phyloP scores from a whole-genome alignment of 2,797 vertebrate genomes.

The Falco novaeseelandiae region DNA sequence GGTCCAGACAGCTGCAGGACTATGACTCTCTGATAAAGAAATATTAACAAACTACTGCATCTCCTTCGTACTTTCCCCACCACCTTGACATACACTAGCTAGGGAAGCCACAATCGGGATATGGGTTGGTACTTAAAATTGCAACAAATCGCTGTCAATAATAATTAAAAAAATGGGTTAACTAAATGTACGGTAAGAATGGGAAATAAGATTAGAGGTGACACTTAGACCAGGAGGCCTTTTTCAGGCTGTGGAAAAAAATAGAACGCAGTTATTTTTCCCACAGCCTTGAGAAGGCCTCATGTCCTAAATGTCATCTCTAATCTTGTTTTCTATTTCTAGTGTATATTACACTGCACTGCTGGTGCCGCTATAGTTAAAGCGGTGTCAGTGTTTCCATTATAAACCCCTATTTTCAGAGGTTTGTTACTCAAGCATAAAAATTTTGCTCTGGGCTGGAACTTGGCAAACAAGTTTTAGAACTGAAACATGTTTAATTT shows the following conservation, averaged over 20 bases:
- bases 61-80: neutral
- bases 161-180: conserved; percentile 9
- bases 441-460: conserved; percentile 27
- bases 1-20: neutral
- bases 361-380: conserved; percentile 17
- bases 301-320: conserved; percentile 62
- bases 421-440: conserved; percentile 34
- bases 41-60: neutral
- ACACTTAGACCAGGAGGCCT: conserved; percentile 4
- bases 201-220: conserved; percentile 23
- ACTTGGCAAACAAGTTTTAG: conserved; percentile 8
- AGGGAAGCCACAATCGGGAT: neutral
- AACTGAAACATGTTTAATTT: neutral
- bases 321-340: conserved; percentile 63
- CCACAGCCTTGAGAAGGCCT: conserved; percentile 40
- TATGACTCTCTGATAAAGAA: neutral
- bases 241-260: conserved; percentile 37
- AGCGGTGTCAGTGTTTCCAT: conserved; percentile 37
- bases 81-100: neutral
- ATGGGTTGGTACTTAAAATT: neutral
- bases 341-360: conserved; percentile 5
- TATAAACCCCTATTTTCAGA: conserved; percentile 47
- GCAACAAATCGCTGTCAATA: neutral
- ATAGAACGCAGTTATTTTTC: conserved; percentile 48
- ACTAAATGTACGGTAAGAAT: neutral